A percentile compares a stretch with the other conserved stretches of the same genome.
Conservation (phyloP, 2,888 invertebrate genomes). For the Drosophila testacea region DNA sequence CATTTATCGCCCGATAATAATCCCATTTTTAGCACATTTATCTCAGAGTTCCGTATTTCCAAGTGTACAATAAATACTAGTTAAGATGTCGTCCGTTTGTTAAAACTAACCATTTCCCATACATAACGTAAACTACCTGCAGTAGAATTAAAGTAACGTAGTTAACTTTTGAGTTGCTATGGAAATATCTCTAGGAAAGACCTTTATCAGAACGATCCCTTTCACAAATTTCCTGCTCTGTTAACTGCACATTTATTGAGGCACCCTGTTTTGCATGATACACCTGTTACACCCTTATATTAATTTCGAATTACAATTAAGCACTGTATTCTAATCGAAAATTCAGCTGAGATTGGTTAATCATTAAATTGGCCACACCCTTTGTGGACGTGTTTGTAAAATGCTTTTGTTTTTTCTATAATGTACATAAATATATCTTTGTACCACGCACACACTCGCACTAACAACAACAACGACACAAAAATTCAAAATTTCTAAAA, state of each 20-base stretch:
- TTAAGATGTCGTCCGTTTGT: conserved; percentile 8
- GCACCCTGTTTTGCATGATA: conserved; percentile 49
- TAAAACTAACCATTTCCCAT: neutral
- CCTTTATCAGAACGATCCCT: neutral
- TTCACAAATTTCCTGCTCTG: conserved; percentile 19
- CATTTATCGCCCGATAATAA: conserved; percentile 14
- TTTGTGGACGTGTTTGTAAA: conserved; percentile 36
- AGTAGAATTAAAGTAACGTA: conserved; percentile 1
- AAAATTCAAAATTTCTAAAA: conserved; percentile 63
- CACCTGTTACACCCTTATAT: conserved; percentile 20
- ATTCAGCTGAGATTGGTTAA: conserved; percentile 54
- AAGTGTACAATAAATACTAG: neutral
- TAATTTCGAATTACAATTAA: neutral
- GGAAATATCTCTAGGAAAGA: conserved; percentile 5
- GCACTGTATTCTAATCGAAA: conserved; percentile 7
- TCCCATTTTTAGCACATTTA: conserved; percentile 31
- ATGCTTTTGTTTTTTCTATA: conserved; percentile 51
- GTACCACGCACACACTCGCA: conserved; percentile 35
- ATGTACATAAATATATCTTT: neutral
- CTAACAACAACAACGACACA: conserved; percentile 25
- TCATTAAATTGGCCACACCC: conserved; percentile 60
- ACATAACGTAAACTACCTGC: neutral
- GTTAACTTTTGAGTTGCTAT: neutral
- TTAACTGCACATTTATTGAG: conserved; percentile 41
- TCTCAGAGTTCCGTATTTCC: conserved; percentile 7